Base-by-base conservation (phyloP, 1,140 invertebrate species). In the Drosophila aff. region DNA sequence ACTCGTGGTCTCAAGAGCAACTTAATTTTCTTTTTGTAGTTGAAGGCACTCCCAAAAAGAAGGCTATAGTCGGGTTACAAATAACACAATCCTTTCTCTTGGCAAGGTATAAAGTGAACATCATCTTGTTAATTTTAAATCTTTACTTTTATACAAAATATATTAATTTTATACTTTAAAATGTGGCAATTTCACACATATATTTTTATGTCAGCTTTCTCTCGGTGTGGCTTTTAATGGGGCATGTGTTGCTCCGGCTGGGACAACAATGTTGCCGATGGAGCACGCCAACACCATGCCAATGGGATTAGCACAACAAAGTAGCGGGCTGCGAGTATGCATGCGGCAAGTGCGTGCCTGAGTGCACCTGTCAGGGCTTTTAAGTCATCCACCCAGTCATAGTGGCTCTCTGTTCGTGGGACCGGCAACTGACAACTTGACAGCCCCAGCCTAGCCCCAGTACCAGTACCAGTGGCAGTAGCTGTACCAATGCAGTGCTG, bases 281-380 rank as follows among this genome's bases (percentile, higher is more conserved):
- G 71, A 79, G 64, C 44, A 55, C 61, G 62, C 13, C 57, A 49
- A 44, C 67, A 76, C 59, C 61, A 46, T 76, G 60, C 78, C 82
- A 62, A 57, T 72, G 40, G 53, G 63, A 74, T 69, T 83, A 77
- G 84, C 64, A 76, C 76, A 83, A 81, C 83, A 87, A 87, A 80
- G 76, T 83, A 73, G 65, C 68, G 57, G 68, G 21, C 23, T 49
- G 67, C 49, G 67, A 49, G 38, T 73, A 60, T 73, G 76, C 77
- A 78, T 87, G 85, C 50, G 62, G 61, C 76, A 74, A 80, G 77
- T 79, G 77, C 77, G 77, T 79, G 77, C 77, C 77, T 79, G 76
- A 79, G 77, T 79, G 77, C 81, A 90, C 78, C 84, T 89, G 75
- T 90, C 85, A 75, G 78, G 69, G 85, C 68, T 71, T 79, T 81